A percentile compares a stretch with the other conserved stretches of the same genome.
Conservation (phyloP, 2,888 invertebrate genomes). For the Xestia sexstrigata region DNA sequence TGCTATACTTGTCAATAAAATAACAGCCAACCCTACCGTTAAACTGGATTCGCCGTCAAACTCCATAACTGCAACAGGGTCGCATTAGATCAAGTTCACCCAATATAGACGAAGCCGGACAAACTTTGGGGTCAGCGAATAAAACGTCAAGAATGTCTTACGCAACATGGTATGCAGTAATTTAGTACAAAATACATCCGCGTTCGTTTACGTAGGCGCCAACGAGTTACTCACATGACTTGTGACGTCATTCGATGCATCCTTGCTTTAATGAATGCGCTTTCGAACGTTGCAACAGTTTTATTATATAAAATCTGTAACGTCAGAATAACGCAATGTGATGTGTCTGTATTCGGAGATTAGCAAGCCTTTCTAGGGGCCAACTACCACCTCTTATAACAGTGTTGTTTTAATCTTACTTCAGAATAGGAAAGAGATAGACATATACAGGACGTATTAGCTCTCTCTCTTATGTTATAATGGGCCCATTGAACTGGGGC, state of each 20-base stretch:
- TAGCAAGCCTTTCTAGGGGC: background rate
- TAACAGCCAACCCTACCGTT: background rate
- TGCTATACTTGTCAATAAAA: background rate
- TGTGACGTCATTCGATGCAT: constrained; percentile 53
- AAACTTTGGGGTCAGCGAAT: constrained; percentile 42
- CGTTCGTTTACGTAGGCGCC: constrained; percentile 32
- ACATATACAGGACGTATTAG: background rate
- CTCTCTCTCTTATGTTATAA: background rate
- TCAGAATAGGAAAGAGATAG: background rate
- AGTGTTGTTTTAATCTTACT: background rate
- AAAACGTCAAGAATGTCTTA: constrained; percentile 42
- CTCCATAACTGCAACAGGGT: background rate
- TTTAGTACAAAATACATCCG: constrained; percentile 51
- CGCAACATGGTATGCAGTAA: constrained; percentile 30
- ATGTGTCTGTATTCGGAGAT: constrained; percentile 3
- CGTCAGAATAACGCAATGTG: constrained; percentile 16
- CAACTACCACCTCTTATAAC: background rate
- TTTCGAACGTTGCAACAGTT: constrained; percentile 52
- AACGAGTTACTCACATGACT: constrained; percentile 6
- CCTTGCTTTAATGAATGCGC: constrained; percentile 31
- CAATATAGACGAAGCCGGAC: constrained; percentile 29
- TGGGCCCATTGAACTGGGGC: background rate
- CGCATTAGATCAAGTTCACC: constrained; percentile 26
- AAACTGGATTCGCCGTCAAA: background rate
- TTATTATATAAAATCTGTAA: constrained; percentile 40